phyloP scores from a whole-genome alignment of 2,113 vertebrate species.

The Ursus arctos region DNA sequence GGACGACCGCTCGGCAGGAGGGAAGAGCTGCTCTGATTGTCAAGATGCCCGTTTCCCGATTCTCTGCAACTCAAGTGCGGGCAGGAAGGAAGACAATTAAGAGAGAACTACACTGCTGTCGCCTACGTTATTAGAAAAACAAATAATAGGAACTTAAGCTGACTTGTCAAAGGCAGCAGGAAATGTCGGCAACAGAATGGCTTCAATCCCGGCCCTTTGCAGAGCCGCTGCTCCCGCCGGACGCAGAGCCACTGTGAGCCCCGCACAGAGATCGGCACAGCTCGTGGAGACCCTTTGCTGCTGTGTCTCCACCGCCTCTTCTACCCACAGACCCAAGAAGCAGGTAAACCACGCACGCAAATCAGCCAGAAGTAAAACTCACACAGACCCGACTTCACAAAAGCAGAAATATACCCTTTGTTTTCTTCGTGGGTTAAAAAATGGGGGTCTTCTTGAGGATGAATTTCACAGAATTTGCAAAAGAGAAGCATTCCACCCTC shows the following conservation, averaged over 20 bases:
- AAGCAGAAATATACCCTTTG: background rate
- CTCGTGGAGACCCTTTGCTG: rapidly evolving
- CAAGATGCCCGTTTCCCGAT: conserved; percentile 71
- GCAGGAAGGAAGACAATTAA: conserved; percentile 59
- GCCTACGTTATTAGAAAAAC: background rate
- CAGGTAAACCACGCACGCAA: background rate
- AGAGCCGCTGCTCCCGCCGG: too few species aligned
- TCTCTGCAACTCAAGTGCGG: conserved; percentile 50
- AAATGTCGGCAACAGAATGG: conserved; percentile 31
- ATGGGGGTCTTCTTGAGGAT: background rate
- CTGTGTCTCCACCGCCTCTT: background rate
- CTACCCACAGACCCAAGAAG: background rate
- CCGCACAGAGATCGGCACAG: rapidly evolving
- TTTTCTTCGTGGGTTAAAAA: rapidly evolving
- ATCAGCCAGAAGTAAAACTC: background rate
- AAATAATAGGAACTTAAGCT: conserved; percentile 49
- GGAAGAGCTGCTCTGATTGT: conserved; percentile 60
- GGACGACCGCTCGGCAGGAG: conserved; percentile 19
- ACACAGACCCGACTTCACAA: background rate
- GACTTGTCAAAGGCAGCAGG: conserved; percentile 71
- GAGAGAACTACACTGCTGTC: background rate
- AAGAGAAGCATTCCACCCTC: background rate
- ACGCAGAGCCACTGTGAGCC: background rate
- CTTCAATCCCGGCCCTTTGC: background rate
- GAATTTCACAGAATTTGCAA: background rate